phyloP scores from a whole-genome alignment of 2,888 invertebrate species.

The Cryptus viduatorius region DNA sequence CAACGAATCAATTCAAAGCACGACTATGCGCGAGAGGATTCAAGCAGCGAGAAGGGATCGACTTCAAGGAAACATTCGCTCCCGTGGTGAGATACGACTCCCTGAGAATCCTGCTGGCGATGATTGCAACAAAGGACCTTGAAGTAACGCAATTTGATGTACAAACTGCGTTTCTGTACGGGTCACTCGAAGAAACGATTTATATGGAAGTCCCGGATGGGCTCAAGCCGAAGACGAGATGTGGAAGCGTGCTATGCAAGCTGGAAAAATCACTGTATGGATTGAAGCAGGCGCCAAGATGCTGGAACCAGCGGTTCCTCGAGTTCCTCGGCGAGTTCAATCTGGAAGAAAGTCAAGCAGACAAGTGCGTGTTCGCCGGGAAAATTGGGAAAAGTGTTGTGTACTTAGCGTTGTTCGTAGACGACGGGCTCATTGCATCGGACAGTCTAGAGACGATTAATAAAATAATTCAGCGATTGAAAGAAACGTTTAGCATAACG shows the following conservation, averaged over 20 bases:
- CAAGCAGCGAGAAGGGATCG: neutral
- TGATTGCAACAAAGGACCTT: no score
- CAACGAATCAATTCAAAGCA: conserved; percentile 33
- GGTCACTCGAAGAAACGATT: no score
- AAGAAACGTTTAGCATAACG: conserved; percentile 42
- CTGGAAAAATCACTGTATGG: neutral
- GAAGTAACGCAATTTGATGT: no score
- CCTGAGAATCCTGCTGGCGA: no score
- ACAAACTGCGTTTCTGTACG: no score
- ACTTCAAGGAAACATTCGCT: no score
- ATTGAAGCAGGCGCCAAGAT: conserved; percentile 16
- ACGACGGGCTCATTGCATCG: neutral
- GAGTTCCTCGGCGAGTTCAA: conserved; percentile 13
- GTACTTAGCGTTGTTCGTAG: neutral
- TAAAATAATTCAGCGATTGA: neutral
- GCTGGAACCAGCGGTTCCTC: conserved; percentile 40
- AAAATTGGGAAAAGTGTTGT: neutral
- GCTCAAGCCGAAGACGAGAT: neutral
- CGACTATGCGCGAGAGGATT: conserved; percentile 56
- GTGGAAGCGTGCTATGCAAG: neutral
- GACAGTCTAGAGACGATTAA: neutral
- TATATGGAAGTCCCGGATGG: neutral
- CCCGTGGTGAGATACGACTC: no score
- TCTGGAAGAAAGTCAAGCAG: conserved; percentile 7
- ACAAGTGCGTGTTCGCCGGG: conserved; percentile 1